phyloP scores from a whole-genome alignment of 2,797 vertebrate genomes.

The Sylvilagus floridanus region DNA sequence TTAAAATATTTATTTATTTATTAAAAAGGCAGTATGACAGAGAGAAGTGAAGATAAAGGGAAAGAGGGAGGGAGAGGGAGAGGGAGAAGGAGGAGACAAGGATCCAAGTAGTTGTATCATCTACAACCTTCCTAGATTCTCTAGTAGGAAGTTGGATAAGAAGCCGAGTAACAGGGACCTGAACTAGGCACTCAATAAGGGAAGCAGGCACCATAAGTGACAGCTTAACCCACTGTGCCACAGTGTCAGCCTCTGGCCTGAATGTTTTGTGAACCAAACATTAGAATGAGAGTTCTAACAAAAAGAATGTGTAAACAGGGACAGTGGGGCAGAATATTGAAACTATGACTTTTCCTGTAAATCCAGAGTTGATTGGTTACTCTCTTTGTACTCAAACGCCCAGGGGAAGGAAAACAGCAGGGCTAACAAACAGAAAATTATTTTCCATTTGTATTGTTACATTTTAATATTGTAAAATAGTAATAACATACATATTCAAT shows the following conservation, averaged over 20 bases:
- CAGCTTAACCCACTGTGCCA: too few relatives aligned
- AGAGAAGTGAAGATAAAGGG: too few relatives aligned
- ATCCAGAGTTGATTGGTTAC: neutral
- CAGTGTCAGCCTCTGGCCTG: neutral
- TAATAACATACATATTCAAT: neutral
- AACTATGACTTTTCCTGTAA: neutral
- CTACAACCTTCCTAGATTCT: too few relatives aligned
- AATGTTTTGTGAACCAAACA: slow-evolving; percentile 23
- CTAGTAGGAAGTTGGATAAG: too few relatives aligned
- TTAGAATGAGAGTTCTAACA: slow-evolving; percentile 33
- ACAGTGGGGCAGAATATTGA: neutral
- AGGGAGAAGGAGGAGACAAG: too few relatives aligned
- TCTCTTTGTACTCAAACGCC: neutral
- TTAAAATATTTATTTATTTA: too few relatives aligned
- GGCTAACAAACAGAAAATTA: neutral
- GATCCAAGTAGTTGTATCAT: too few relatives aligned
- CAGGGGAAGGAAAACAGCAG: neutral
- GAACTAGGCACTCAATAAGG: too few relatives aligned
- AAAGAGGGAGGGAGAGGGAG: too few relatives aligned
- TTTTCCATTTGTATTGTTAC: neutral
- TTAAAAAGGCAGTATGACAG: too few relatives aligned
- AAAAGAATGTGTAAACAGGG: neutral
- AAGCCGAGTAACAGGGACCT: too few relatives aligned
- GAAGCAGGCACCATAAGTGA: too few relatives aligned
- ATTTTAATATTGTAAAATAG: neutral